These are phyloP conservation scores for Tiliacea aurago DNA, from an alignment of 2,888 invertebrate genomes.

Conservation along the genomic window DNA sequence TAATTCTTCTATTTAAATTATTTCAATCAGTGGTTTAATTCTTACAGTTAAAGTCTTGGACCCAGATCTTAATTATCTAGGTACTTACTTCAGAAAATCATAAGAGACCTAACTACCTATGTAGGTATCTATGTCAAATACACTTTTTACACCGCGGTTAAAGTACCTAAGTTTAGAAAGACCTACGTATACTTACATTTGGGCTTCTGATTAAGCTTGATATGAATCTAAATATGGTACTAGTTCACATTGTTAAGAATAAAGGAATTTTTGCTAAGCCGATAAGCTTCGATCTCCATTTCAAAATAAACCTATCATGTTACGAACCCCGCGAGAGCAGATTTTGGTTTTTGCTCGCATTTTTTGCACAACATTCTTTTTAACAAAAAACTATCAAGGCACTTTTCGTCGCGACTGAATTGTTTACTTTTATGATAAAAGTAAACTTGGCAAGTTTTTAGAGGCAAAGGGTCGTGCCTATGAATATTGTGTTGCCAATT, in stretches of 20 bases:
- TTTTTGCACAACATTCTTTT: constrained; percentile 85
- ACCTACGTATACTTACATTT: not conserved
- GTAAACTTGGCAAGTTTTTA: constrained; percentile 76
- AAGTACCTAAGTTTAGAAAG: not conserved
- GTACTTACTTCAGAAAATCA: no score
- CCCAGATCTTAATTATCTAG: not conserved
- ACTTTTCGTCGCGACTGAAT: constrained; percentile 76
- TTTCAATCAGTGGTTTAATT: not conserved
- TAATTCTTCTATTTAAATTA: no score
- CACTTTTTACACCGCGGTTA: not conserved
- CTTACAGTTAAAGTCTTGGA: not conserved
- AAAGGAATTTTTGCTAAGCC: constrained; percentile 66
- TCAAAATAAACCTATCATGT: constrained; percentile 89
- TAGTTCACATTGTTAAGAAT: constrained; percentile 9
- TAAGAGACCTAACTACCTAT: not conserved
- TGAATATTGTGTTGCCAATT: constrained; percentile 67
- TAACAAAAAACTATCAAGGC: constrained; percentile 78
- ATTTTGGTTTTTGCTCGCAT: constrained; percentile 83
- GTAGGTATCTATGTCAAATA: no score
- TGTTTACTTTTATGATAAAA: constrained; percentile 86
- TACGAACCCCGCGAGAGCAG: constrained; percentile 76
- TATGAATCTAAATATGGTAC: not conserved
- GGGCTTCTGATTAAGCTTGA: not conserved
- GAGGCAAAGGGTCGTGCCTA: constrained; percentile 68
- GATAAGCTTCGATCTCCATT: constrained; percentile 80